A percentile compares a stretch with the other conserved stretches of the same genome.
Evolutionary conservation across 1,140 invertebrate genomes (phyloP).

Genomic region (Bombus sylvicola): DNA sequence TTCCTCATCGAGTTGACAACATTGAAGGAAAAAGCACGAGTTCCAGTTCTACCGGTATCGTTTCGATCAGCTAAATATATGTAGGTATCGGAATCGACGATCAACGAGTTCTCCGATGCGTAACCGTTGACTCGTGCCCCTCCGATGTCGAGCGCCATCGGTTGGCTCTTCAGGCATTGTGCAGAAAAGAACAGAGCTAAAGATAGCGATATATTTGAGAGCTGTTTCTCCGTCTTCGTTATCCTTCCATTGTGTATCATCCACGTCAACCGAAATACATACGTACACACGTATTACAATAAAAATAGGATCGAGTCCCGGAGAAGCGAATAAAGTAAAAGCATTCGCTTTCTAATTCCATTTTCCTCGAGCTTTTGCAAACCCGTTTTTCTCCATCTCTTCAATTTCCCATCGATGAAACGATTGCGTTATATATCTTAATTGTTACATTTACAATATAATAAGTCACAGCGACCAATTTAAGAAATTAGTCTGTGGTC

Average conservation of each 20-base stretch:
- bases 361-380: too few relatives aligned
- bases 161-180: neutral
- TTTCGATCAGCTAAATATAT: constrained; percentile 4
- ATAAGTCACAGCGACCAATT: too few relatives aligned
- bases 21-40: neutral
- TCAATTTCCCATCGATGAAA: neutral
- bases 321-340: neutral
- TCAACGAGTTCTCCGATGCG: constrained; percentile 17
- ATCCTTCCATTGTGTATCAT: neutral
- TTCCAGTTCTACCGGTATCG: neutral
- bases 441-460: too few relatives aligned
- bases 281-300: too few relatives aligned
- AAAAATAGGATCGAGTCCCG: neutral
- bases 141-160: neutral
- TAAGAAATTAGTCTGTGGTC: too few relatives aligned
- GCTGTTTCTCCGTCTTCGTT: neutral
- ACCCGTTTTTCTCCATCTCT: neutral
- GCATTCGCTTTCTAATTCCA: neutral
- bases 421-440: too few relatives aligned
- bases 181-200: constrained; percentile 18
- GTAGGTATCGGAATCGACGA: constrained; percentile 20
- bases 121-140: constrained; percentile 36
- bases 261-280: constrained; percentile 18
- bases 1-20: neutral
- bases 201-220: constrained; percentile 31